Evolutionary conservation across 2,888 invertebrate genomes (phyloP).

Genomic region (Hypsopygia costalis): DNA sequence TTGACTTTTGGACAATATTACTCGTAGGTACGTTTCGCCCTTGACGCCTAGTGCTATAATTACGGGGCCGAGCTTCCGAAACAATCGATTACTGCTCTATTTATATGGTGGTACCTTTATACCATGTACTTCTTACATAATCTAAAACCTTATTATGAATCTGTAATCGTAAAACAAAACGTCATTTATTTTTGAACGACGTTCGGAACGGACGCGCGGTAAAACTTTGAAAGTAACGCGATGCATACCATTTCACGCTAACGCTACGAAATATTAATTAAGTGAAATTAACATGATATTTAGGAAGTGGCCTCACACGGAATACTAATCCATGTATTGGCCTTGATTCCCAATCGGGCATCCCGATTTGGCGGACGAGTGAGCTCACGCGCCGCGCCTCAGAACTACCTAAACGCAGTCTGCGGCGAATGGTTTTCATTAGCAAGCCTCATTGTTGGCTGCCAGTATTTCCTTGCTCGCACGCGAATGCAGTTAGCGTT

Average conservation of each 20-base stretch:
- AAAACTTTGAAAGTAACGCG: slow-evolving; percentile 33
- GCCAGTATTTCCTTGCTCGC: slow-evolving; percentile 64
- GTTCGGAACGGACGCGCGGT: slow-evolving; percentile 1
- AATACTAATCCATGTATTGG: slow-evolving; percentile 66
- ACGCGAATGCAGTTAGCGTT: slow-evolving; percentile 72
- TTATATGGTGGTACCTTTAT: no score
- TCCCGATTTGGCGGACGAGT: slow-evolving; percentile 60
- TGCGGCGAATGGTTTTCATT: slow-evolving; percentile 38
- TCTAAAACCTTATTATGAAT: no score
- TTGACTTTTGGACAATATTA: slow-evolving; percentile 27
- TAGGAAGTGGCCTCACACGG: slow-evolving; percentile 56
- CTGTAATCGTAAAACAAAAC: slow-evolving; percentile 4
- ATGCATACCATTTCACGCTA: slow-evolving; percentile 27
- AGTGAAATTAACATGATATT: slow-evolving; percentile 61
- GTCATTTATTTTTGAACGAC: slow-evolving; percentile 5
- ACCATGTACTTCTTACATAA: no score
- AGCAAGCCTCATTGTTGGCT: slow-evolving; percentile 43
- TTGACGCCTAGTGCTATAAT: slow-evolving; percentile 36
- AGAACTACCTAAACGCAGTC: slow-evolving; percentile 29
- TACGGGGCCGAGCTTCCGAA: slow-evolving; percentile 28
- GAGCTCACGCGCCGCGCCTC: slow-evolving; percentile 63
- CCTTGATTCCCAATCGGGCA: slow-evolving; percentile 75
- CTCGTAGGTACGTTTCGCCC: slow-evolving; percentile 37
- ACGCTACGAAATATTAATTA: slow-evolving; percentile 56
- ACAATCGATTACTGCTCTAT: slow-evolving; percentile 43